phyloP scores from a whole-genome alignment of 2,888 invertebrate genomes.

The Erebia epiphron region DNA sequence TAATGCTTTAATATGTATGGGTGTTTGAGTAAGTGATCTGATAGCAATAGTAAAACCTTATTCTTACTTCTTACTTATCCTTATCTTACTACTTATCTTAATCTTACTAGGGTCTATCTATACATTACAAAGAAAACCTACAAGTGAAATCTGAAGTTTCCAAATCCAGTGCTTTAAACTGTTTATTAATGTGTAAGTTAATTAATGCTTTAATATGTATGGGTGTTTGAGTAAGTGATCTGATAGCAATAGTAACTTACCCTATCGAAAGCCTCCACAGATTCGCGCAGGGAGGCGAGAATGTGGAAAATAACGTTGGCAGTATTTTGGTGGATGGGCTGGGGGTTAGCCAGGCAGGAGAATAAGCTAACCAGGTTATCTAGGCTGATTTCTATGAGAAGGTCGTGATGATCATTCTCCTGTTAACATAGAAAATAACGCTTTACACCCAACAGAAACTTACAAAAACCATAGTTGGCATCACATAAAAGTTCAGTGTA shows the following conservation, averaged over 20 bases:
- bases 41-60: too few relatives aligned
- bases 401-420: constrained; percentile 79
- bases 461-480: not conserved
- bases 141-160: too few relatives aligned
- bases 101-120: too few relatives aligned
- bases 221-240: too few relatives aligned
- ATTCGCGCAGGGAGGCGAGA: constrained; percentile 84
- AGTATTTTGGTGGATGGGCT: constrained; percentile 77
- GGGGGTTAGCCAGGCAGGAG: constrained; percentile 78
- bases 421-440: constrained; percentile 43
- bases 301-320: constrained; percentile 86
- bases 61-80: too few relatives aligned
- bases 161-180: too few relatives aligned
- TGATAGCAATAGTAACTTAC: constrained; percentile 51
- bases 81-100: too few relatives aligned
- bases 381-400: constrained; percentile 84
- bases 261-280: constrained; percentile 84
- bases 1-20: too few relatives aligned
- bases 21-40: too few relatives aligned
- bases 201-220: too few relatives aligned
- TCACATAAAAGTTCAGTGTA: not conserved
- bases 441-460: not conserved
- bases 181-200: too few relatives aligned
- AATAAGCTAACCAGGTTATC: constrained; percentile 84
- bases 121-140: too few relatives aligned